Evolutionary conservation across 2,113 vertebrate genomes (phyloP), one percentile per base, ranked within the genome.

Genomic region (Strix uralensis): DNA sequence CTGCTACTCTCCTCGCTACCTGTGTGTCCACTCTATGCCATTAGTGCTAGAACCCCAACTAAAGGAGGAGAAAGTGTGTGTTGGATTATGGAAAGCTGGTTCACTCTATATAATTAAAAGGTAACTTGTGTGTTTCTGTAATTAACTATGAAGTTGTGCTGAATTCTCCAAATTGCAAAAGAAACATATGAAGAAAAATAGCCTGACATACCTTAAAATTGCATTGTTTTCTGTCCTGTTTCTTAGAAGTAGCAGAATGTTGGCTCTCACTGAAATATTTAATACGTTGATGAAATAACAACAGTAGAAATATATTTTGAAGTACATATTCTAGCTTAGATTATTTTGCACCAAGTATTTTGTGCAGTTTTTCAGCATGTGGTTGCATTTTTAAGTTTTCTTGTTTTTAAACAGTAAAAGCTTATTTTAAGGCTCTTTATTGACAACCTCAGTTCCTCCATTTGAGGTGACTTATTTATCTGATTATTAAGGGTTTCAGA

Each of bases 71-170:
- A 97, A 94, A 97, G 66, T 90, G 95, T 96, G 87, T 97, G 95
- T 96, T 96, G 96, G 95, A 96, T 94, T 94, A 63, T 96, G 94
- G 95, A 93, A 94, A 96, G 92, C 95, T 96, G 95, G 93, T 97
- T 92, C 94, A 94, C 95, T 96, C 95, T 97, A 9, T 90, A 55
- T 75, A 93, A 94, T 92, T 94, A 63, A 96, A 97, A 97, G 96
- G 95, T 96, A 96, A 97, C 66, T 96, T 27, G 1, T 85, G 90
- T 80, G 72, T 97, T 96, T 97, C 74, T 95, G 70, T 96, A 89
- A 92, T 71, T 95, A 91, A 78, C 47, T 92, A 14, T 90, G 61
- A 83, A 93, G 80, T 90, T 91, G 52, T 92, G 32, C 78, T 93
- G 70, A 92, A 38, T 95, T 95, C 90, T 92, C 82, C 85, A 72